Percentiles rank a stretch among this genome's conserved stretches.
These are phyloP conservation scores for Peromyscus aztecus DNA, from an alignment of 2,797 vertebrate genomes.

Conservation along the genomic window DNA sequence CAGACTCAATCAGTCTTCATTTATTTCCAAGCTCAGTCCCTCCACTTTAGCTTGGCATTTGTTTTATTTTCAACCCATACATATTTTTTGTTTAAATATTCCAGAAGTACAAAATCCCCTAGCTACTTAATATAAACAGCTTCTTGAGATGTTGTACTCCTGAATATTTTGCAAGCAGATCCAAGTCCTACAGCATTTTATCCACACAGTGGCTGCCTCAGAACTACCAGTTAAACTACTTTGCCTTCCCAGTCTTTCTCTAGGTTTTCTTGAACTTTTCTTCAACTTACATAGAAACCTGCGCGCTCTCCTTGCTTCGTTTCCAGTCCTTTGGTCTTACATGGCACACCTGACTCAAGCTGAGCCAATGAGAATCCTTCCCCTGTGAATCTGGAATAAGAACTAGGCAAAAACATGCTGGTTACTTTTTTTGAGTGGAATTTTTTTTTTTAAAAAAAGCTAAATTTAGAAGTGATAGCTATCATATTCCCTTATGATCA, in stretches of 20 bases:
- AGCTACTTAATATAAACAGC: background rate
- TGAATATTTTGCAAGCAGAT: background rate
- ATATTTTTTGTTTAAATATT: background rate
- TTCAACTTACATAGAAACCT: background rate
- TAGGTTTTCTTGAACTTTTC: slow-evolving; percentile 47
- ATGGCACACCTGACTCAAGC: background rate
- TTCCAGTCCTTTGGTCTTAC: background rate
- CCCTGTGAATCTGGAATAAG: background rate
- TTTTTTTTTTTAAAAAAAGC: too few species aligned
- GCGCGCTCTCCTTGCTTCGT: background rate
- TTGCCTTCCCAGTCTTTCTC: background rate
- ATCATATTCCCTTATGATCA: background rate
- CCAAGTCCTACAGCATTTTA: background rate
- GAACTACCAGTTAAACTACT: background rate
- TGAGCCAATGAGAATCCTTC: slow-evolving; percentile 16
- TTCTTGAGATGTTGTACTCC: background rate
- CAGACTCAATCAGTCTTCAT: background rate
- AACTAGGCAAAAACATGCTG: background rate
- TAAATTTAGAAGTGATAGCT: background rate
- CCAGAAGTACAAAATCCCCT: background rate
- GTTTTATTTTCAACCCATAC: background rate
- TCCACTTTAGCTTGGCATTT: background rate
- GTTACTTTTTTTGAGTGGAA: slow-evolving; percentile 1
- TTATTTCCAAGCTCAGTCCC: background rate
- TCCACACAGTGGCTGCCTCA: background rate